Base-by-base conservation (phyloP, 37 sponge, comb jelly and placozoan species). In the Bolinopsis microptera region DNA sequence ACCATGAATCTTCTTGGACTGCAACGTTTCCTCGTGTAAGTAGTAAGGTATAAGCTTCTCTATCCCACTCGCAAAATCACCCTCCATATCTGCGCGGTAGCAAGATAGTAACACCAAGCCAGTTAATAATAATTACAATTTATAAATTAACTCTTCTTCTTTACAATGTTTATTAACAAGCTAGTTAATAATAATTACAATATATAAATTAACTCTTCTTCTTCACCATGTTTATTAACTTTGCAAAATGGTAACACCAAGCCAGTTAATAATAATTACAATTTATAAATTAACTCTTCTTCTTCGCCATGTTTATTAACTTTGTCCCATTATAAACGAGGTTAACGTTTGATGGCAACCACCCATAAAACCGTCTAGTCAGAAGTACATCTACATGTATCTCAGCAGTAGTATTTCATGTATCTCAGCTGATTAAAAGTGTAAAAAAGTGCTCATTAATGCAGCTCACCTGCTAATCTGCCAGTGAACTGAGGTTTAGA, bases 1-100 rank as follows among this genome's bases (percentile, higher is more conserved):
- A 0, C 97, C 97, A 68, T 95, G 96, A 38, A 99, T 96, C 76
- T 92, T 94, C 96, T 99, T 99, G 32, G 96, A 93, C 26, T 95
- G 93, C 70, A 99, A 92, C 24, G 93, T 95, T 31, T 95, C 93
- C 24, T 95, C 93, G 28, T 93, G 88, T 35, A 99, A 95, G 38
- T 96, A 74, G 38, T 92, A 31, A 31, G 97, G 97, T 30, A 94
- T 94, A 32, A 99, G 93, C 69, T 94, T 68, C 0, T 36, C 13
- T 21, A 99, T 83, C 0, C 92, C 69, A 22, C 75, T 67, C 93
- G 93, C 94, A 77, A 99, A 99, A 0, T 95, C 94, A 0, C 34
- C 67, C 34, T 99, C 97, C 93, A 99, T 97, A 41, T 99, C 99
- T 99, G 68, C 0, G 39, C 27, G 35, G 28, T 26, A 38, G 16